Conservation (phyloP, 2,113 vertebrate genomes). For the Tetrax tetrax region DNA sequence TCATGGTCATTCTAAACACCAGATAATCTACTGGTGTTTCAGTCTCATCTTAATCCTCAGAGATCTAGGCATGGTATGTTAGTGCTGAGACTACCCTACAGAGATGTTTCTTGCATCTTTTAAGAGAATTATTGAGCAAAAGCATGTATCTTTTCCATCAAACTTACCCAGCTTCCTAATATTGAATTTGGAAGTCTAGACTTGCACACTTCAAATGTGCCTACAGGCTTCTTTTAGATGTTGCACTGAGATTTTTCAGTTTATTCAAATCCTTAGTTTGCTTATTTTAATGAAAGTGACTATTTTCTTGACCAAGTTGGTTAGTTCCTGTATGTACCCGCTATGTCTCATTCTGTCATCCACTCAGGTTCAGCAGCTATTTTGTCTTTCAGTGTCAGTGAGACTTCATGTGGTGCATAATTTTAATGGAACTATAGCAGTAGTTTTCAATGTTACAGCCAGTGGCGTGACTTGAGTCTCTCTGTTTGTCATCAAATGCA, state of each 20-base stretch:
- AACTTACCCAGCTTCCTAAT: neutral
- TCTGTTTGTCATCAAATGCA: neutral
- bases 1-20: neutral
- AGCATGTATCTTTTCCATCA: neutral
- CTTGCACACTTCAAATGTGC: neutral
- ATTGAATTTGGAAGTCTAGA: neutral
- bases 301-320: rapidly evolving
- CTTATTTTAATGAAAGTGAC: neutral
- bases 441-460: neutral
- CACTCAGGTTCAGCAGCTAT: neutral
- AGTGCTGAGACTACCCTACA: neutral
- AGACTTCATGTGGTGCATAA: neutral
- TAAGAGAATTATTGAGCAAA: neutral
- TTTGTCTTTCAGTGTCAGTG: neutral
- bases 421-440: neutral
- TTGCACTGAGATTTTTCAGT: neutral
- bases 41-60: neutral
- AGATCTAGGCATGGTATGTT: neutral
- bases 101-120: neutral
- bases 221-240: neutral
- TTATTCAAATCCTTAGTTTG: neutral
- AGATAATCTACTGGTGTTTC: neutral
- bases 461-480: neutral
- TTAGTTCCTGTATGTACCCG: rapidly evolving
- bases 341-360: neutral